A percentile compares a stretch with the other conserved stretches of the same genome.
Conservation (phyloP, 2,797 vertebrate species). For the Buceros bicornis region DNA sequence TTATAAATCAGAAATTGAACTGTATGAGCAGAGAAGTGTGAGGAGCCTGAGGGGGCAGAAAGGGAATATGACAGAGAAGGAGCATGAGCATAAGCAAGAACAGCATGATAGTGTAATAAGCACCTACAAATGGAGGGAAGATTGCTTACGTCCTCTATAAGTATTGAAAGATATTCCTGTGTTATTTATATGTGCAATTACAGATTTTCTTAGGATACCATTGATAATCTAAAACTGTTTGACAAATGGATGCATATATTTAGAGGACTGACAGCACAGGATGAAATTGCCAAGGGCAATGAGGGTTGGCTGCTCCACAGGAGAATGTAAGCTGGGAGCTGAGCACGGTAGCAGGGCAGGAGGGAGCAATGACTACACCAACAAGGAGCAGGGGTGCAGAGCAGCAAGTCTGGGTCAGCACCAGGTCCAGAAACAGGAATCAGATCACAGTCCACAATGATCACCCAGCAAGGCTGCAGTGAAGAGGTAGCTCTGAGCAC, state of each 20-base stretch:
- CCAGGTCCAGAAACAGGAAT: neutral
- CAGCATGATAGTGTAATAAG: accelerated
- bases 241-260: neutral
- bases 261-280: neutral
- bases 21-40: neutral
- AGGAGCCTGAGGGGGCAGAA: neutral
- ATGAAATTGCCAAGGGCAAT: neutral
- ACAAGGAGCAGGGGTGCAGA: neutral
- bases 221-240: neutral
- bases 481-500: neutral
- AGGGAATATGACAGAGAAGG: neutral
- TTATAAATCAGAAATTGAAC: neutral
- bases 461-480: neutral
- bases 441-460: neutral
- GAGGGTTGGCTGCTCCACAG: neutral
- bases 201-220: neutral
- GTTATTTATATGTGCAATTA: neutral
- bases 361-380: neutral
- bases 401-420: neutral
- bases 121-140: neutral
- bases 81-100: neutral
- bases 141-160: accelerated
- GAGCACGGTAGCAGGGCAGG: accelerated
- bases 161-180: neutral
- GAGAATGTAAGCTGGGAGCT: neutral